phyloP scores from a whole-genome alignment of 2,113 vertebrate species.

The Corythaixoides concolor region DNA sequence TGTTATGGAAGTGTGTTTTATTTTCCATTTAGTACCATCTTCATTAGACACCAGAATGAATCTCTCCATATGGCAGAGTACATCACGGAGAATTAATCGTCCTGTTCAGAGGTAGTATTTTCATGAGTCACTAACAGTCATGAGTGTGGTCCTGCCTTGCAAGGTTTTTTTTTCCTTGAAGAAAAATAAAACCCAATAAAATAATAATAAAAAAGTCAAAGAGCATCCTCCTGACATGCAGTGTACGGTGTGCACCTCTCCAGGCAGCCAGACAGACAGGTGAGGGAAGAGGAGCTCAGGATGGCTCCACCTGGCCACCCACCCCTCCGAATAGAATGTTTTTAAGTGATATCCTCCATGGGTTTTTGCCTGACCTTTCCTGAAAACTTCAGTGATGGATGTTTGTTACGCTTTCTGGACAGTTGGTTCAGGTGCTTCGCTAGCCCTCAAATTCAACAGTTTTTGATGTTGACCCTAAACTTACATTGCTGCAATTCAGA shows the following conservation, averaged over 20 bases:
- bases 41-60: not conserved
- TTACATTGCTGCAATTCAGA: not conserved
- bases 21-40: not conserved
- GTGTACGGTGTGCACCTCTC: not conserved
- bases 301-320: not conserved
- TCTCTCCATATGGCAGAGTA: not conserved
- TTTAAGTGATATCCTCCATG: not conserved
- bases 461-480: not conserved
- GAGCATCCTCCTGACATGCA: not conserved
- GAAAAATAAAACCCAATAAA: not conserved
- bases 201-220: not conserved
- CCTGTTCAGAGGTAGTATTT: not conserved
- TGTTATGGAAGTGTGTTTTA: not conserved
- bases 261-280: not conserved
- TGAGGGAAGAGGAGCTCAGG: not conserved
- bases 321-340: fast-evolving
- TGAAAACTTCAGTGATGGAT: not conserved
- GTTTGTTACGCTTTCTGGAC: not conserved
- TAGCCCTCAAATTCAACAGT: not conserved
- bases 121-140: not conserved
- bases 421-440: not conserved
- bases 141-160: not conserved
- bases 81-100: not conserved
- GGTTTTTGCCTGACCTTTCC: not conserved
- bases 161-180: not conserved